phyloP scores from a whole-genome alignment of 1,140 invertebrate species.

The Zaprionus kolodkinae region DNA sequence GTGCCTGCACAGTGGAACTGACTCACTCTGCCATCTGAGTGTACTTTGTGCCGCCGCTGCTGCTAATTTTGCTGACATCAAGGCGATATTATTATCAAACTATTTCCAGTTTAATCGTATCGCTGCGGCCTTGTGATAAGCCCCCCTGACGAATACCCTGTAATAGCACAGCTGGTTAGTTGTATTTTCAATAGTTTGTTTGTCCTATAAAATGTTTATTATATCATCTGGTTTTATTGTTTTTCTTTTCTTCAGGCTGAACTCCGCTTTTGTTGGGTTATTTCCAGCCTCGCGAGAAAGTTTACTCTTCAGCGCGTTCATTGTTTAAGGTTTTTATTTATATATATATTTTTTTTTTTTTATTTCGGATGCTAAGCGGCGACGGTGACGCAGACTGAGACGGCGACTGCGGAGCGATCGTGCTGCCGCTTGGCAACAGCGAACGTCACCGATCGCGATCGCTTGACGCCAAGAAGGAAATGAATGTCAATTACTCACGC shows the following conservation, averaged over 20 bases:
- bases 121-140: background rate
- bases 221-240: background rate
- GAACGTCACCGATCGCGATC: conserved; percentile 33
- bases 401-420: conserved; percentile 3
- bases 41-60: background rate
- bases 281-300: conserved; percentile 11
- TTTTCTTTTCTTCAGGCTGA: background rate
- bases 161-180: background rate
- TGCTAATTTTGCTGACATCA: background rate
- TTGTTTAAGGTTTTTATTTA: conserved; percentile 1
- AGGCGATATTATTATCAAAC: background rate
- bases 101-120: background rate
- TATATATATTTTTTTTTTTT: background rate
- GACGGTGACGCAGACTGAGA: background rate
- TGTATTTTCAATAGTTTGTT: background rate
- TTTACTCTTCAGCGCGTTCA: conserved; percentile 11
- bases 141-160: conserved; percentile 2
- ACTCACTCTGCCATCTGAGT: background rate
- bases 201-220: background rate
- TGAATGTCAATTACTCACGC: conserved; percentile 58
- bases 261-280: background rate
- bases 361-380: conserved; percentile 26
- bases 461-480: conserved; percentile 51
- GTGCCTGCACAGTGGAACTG: background rate
- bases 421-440: conserved; percentile 50